These are phyloP conservation scores for Ageneiosus marmoratus DNA, from an alignment of 2,113 vertebrate species.

Conservation along the genomic window DNA sequence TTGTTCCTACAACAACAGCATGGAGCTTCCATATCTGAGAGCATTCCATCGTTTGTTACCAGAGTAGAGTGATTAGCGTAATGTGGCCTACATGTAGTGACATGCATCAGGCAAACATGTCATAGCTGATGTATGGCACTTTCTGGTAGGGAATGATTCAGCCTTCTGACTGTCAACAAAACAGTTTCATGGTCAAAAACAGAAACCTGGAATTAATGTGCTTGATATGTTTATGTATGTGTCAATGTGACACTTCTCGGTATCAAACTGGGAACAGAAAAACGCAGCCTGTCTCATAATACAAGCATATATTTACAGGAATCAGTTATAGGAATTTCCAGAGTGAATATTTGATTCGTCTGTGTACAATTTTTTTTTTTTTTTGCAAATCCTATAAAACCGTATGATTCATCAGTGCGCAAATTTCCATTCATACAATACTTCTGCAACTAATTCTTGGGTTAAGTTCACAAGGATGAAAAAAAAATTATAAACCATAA, in stretches of 20 bases:
- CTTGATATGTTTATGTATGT: background rate
- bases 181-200: slow-evolving; percentile 6
- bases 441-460: background rate
- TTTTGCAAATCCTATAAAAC: background rate
- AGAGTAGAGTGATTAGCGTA: slow-evolving; percentile 25
- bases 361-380: background rate
- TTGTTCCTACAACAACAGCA: slow-evolving; percentile 40
- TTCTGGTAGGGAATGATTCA: slow-evolving; percentile 40
- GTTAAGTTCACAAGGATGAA: background rate
- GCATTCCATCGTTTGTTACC: slow-evolving; percentile 28
- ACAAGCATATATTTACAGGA: background rate
- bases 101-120: slow-evolving; percentile 39
- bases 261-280: background rate
- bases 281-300: background rate
- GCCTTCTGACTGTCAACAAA: slow-evolving; percentile 29
- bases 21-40: slow-evolving; percentile 17
- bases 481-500: background rate
- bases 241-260: background rate
- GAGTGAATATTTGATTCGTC: background rate
- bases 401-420: background rate
- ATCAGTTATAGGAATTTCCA: background rate
- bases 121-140: slow-evolving; percentile 46
- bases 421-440: background rate
- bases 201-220: background rate
- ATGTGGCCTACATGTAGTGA: slow-evolving; percentile 39